phyloP scores from a whole-genome alignment of 2,888 invertebrate species.

The Metalampra italica region DNA sequence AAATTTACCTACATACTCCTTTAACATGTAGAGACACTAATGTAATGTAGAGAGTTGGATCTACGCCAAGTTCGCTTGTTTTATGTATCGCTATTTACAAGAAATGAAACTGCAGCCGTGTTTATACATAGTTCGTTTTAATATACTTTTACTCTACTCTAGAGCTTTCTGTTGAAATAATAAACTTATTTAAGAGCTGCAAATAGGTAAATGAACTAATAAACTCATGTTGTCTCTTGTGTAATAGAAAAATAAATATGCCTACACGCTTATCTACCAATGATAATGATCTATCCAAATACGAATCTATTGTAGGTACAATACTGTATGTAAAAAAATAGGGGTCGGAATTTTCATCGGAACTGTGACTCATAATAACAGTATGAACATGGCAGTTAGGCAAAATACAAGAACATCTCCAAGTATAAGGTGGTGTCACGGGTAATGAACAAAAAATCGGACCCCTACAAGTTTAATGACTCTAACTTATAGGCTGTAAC shows the following conservation, averaged over 20 bases:
- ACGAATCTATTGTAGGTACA: background rate
- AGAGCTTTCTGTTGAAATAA: background rate
- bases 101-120: constrained; percentile 16
- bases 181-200: background rate
- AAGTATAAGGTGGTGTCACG: too few species aligned
- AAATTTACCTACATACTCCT: constrained; percentile 48
- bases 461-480: too few species aligned
- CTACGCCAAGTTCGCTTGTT: constrained; percentile 36
- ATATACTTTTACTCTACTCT: constrained; percentile 16
- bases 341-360: too few species aligned
- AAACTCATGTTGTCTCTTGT: background rate
- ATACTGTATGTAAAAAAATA: too few species aligned
- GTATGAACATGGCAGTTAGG: too few species aligned
- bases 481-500: background rate
- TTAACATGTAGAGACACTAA: constrained; percentile 40
- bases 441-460: too few species aligned
- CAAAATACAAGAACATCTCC: too few species aligned
- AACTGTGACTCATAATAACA: too few species aligned
- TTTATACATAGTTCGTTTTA: constrained; percentile 21
- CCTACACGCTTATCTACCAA: too few species aligned
- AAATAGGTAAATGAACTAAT: background rate
- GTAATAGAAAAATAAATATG: background rate
- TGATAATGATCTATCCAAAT: too few species aligned
- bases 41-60: constrained; percentile 49
- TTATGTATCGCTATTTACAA: constrained; percentile 15